Base-by-base conservation (phyloP, 2,888 invertebrate species). In the Ferdinandea cuprea region DNA sequence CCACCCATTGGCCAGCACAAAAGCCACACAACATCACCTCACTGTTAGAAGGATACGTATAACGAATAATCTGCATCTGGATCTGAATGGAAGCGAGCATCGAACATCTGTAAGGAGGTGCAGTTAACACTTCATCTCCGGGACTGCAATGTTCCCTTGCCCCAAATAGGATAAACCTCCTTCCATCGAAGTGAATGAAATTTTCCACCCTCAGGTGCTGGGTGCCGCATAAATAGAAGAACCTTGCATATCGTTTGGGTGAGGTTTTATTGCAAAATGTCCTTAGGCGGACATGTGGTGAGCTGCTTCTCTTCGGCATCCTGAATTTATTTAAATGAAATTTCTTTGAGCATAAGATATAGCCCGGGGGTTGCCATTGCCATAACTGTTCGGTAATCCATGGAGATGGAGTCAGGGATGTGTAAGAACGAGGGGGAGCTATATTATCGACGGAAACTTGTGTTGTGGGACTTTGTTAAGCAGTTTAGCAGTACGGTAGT, bases 201-300 rank as follows among this genome's bases (percentile, higher is more conserved):
- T 8, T 32, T 9, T 19, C 32, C 46, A 11, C 8, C 32, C 21
- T 46, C 35, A 46, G 46, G 61, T 46, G 8, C n/a, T 17, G 17
- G 13, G 42, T 15, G 28, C 15, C 9, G 0, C 25, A 56, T 37
- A 46, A 48, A 58, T 35, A 32, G 13, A 63, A 19, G 35, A n/a
- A n/a, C n/a, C 35, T 68, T 28, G 48, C 13, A 37, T 58, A 52
- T 42, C 63, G 15, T 71, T 40, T n/a, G n/a, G 42, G 2, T 28
- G 8, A 40, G 40, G 61, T 56, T 69, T 77, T 68, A 69, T 69
- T 77, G 61, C 28, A 42, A n/a, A 37, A 65, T 44, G 58, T 44
- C 80, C 80, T 80, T 37, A 50, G 76, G 80, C 76, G 74, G 59
- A 54, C 78, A 59, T 66, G 59, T 72, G 30, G 58, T 68, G 42